Percentiles rank a stretch among this genome's conserved stretches.
These are phyloP conservation scores for Catocala nupta DNA, from an alignment of 2,888 invertebrate species.

Conservation along the genomic window DNA sequence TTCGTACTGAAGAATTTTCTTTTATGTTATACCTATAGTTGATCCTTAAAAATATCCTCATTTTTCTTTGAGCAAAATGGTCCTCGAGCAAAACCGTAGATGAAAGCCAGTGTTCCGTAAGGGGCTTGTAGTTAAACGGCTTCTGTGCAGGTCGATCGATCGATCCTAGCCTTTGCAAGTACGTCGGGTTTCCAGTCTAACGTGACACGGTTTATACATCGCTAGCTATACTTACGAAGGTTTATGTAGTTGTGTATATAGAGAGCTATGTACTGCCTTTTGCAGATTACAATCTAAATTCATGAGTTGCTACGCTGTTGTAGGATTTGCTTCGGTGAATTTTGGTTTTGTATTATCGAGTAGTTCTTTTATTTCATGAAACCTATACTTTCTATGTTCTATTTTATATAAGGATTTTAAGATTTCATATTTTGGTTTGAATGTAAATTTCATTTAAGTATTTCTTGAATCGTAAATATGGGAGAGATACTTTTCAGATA, in stretches of 20 bases:
- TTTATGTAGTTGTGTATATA: background rate
- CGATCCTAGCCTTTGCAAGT: conserved; percentile 11
- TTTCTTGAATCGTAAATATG: no score
- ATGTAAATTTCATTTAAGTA: no score
- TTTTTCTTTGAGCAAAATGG: background rate
- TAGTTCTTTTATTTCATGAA: background rate
- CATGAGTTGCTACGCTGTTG: no score
- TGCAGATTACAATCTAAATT: background rate
- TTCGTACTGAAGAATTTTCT: no score
- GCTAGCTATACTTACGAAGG: background rate
- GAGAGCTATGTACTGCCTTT: background rate
- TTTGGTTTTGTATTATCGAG: no score
- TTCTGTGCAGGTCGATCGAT: conserved; percentile 22
- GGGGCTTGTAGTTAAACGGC: conserved; percentile 16
- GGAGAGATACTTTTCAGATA: no score
- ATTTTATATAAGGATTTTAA: no score
- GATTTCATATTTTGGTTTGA: no score
- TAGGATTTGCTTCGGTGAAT: no score
- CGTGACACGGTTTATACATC: conserved; percentile 1
- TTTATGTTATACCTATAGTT: no score
- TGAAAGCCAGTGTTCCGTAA: background rate
- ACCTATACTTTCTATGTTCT: no score
- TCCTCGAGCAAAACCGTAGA: background rate
- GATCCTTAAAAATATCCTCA: background rate
- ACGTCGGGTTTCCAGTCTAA: conserved; percentile 7